Percentiles rank a stretch among this genome's conserved stretches.
These are phyloP conservation scores for Schizotus pectinicornis DNA, from an alignment of 2,888 invertebrate genomes.

Conservation along the genomic window DNA sequence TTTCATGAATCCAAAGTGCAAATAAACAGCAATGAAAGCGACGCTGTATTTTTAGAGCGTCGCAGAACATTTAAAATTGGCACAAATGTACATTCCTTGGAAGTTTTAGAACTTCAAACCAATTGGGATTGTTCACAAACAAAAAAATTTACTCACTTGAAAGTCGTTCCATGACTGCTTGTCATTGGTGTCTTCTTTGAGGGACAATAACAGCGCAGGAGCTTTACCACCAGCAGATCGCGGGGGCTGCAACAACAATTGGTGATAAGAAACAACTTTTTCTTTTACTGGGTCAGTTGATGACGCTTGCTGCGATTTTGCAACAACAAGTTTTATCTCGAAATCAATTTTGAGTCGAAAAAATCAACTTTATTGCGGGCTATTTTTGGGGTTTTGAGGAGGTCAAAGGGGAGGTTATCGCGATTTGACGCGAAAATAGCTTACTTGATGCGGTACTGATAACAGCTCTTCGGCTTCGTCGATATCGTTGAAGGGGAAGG, in stretches of 20 bases:
- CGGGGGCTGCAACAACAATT: neutral
- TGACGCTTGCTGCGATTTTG: no score
- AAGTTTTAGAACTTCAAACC: neutral
- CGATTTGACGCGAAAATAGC: neutral
- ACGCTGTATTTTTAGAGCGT: no score
- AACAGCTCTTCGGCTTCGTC: conserved; percentile 47
- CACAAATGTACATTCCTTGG: neutral
- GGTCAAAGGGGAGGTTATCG: neutral
- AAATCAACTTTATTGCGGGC: neutral
- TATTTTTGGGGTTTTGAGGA: neutral
- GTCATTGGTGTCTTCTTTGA: neutral
- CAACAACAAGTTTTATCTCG: no score
- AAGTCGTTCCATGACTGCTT: neutral
- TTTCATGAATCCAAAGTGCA: neutral
- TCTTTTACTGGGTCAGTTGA: no score
- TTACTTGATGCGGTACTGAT: conserved; percentile 45
- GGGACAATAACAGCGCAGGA: neutral
- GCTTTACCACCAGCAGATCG: neutral
- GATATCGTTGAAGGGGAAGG: conserved; percentile 49
- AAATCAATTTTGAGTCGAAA: neutral
- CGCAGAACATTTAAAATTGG: neutral
- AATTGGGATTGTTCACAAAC: neutral
- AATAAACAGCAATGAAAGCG: neutral
- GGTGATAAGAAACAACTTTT: no score
- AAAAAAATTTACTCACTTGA: conserved; percentile 1